Evolutionary conservation across 2,797 vertebrate genomes (phyloP).

Genomic region (Chiloscyllium punctatum): DNA sequence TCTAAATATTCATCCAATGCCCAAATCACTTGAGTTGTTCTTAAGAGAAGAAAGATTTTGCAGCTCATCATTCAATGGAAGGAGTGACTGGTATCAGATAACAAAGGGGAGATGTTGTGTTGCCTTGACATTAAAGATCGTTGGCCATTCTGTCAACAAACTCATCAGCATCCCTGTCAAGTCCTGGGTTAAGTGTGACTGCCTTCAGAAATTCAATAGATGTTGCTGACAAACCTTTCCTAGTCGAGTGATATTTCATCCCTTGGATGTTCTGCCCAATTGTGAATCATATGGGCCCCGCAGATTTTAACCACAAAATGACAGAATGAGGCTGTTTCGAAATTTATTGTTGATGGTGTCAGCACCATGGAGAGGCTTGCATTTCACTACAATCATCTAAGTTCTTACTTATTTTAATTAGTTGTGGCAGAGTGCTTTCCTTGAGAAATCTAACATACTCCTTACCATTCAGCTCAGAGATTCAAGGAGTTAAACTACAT

Average conservation of each 20-base stretch:
- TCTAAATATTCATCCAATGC: neutral
- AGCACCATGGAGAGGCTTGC: neutral
- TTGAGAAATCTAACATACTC: neutral
- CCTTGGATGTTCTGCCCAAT: neutral
- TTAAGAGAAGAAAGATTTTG: neutral
- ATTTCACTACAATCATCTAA: neutral
- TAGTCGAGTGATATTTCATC: neutral
- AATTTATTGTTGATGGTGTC: neutral
- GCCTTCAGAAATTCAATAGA: too few species aligned
- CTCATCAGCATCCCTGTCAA: neutral
- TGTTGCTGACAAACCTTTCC: constrained; percentile 2
- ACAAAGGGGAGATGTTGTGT: neutral
- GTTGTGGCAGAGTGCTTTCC: neutral
- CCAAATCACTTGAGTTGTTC: neutral
- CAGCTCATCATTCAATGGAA: neutral
- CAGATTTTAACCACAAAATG: neutral
- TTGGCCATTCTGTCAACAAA: neutral
- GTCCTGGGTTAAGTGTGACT: neutral
- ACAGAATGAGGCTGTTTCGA: neutral
- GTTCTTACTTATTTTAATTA: neutral
- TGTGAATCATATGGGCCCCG: neutral
- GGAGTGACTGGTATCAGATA: neutral
- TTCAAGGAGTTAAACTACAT: neutral
- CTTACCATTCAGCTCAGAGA: neutral
- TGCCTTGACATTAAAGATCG: neutral